These are phyloP conservation scores for Ameiurus melas DNA, from an alignment of 2,113 vertebrate genomes.

Conservation along the genomic window DNA sequence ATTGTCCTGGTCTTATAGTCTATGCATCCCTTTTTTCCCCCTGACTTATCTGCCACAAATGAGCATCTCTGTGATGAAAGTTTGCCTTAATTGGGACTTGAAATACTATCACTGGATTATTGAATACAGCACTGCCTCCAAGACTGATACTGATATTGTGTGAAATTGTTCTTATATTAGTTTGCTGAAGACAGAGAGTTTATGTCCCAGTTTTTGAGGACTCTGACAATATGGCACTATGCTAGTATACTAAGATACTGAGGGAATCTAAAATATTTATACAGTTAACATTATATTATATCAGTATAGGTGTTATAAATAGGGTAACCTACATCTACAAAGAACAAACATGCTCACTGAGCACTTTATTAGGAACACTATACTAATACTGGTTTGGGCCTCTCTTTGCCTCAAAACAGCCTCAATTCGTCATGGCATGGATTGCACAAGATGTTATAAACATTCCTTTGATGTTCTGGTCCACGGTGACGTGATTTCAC, in stretches of 20 bases:
- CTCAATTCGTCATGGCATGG: background rate
- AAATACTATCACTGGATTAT: background rate
- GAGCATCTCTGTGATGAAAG: background rate
- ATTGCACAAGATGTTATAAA: background rate
- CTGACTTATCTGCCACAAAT: background rate
- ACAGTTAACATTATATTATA: background rate
- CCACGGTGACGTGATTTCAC: background rate
- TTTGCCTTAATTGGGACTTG: background rate
- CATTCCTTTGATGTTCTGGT: background rate
- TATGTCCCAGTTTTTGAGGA: background rate
- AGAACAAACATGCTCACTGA: background rate
- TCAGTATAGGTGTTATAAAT: background rate
- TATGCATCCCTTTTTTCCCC: background rate
- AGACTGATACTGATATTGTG: background rate
- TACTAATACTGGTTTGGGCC: background rate
- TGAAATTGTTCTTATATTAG: background rate
- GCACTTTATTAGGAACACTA: background rate
- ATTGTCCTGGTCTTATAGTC: background rate
- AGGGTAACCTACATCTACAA: background rate
- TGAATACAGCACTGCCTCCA: slow-evolving; percentile 14
- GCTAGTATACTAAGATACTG: background rate
- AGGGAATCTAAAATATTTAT: background rate
- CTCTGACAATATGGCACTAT: background rate
- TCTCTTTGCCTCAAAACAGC: background rate
- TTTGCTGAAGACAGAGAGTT: background rate